These are phyloP conservation scores for Hemicordylus capensis DNA, from an alignment of 2,113 vertebrate genomes.

Conservation along the genomic window DNA sequence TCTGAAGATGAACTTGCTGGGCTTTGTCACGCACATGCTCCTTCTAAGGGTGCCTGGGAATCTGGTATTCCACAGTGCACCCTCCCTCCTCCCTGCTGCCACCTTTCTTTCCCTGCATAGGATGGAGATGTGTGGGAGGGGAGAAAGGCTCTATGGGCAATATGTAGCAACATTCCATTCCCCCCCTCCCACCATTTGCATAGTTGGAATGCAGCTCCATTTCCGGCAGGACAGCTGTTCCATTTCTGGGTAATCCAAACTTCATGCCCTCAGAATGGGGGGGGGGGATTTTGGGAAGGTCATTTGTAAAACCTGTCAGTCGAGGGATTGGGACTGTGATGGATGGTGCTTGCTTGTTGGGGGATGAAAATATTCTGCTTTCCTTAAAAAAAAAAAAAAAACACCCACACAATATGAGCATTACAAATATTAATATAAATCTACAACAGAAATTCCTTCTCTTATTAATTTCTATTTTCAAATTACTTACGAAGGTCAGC, in stretches of 20 bases:
- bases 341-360: not conserved
- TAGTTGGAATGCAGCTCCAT: constrained; percentile 15
- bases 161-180: not conserved
- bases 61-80: not conserved
- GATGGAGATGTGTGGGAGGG: not conserved
- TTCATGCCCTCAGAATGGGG: not conserved
- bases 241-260: constrained; percentile 22
- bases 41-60: not conserved
- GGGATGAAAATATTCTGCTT: not conserved
- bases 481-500: not conserved
- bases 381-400: not conserved
- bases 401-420: no score
- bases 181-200: not conserved
- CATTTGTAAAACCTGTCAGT: not conserved
- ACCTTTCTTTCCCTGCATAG: not conserved
- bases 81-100: no score
- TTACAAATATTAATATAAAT: not conserved
- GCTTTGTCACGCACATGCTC: not conserved
- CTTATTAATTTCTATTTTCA: not conserved
- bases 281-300: not conserved
- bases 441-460: not conserved
- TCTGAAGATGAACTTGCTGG: not conserved
- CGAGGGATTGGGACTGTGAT: not conserved
- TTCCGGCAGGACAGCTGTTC: constrained; percentile 25
- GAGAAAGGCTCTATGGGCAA: not conserved